Base-by-base conservation (phyloP, 2,113 vertebrate species). In the Gallinago jamesoni region DNA sequence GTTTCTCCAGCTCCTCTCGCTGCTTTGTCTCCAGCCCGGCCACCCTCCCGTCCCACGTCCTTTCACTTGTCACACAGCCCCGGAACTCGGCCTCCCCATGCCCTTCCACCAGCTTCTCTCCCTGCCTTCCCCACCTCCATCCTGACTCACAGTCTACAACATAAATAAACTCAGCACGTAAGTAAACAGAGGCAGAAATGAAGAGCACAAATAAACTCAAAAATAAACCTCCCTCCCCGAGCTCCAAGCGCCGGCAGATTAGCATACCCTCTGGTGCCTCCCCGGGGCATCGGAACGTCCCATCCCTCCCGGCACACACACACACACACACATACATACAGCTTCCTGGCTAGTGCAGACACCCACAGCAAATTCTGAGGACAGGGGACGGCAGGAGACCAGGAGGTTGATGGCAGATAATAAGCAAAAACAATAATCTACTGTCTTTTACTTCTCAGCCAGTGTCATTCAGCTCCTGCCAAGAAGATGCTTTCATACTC, bases 401-500 rank as follows among this genome's bases (percentile, higher is more conserved):
- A 97, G 97, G 97, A 98, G 96, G 96, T 87, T 95, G 97, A 98
- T 97, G 98, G 97, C 94, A 98, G 98, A 98, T 98, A 98, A 98
- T 97, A 97, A 97, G 97, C 97, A 94, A 97, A 97, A 98, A 98
- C 98, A 98, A 98, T 98, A 97, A 97, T 97, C 97, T 96, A 97
- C 98, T 98, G 97, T 98, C 97, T 98, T 95, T 97, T 97, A 96
- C 92, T 97, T 96, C 97, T 96, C 97, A 96, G 97, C 97, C 95
- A 97, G 97, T 95, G 96, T 97, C 98, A 98, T 98, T 98, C 96
- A 83, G 97, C 94, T 97, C 94, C 97, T 94, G 98, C 98, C 98
- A 98, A 98, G 97, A 98, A 97, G 98, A 97, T 97, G 96, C 97
- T 98, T 98, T 98, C 97, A 98, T 97, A 97, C 91, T 90, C 94